These are phyloP conservation scores for Megaptera novaeangliae DNA, from an alignment of 2,113 vertebrate genomes.

Conservation along the genomic window DNA sequence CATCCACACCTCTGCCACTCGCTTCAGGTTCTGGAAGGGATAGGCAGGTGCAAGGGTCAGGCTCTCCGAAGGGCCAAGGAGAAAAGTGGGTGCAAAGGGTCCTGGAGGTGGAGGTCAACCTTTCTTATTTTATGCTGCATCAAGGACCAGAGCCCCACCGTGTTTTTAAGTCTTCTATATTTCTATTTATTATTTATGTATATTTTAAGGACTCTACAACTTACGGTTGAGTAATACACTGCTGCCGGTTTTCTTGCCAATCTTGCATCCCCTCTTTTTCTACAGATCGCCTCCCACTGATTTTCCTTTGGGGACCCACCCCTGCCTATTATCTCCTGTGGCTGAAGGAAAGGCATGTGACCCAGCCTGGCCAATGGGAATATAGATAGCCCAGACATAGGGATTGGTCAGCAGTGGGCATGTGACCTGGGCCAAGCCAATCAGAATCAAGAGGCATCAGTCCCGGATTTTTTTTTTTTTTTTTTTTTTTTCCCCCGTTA, in stretches of 20 bases:
- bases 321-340: background rate
- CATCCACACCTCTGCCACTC: conserved; percentile 99
- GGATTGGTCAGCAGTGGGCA: background rate
- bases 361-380: background rate
- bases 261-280: background rate
- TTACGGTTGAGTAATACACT: background rate
- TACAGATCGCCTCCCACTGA: no score
- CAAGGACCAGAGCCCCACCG: no score
- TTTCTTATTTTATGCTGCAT: background rate
- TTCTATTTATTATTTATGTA: background rate
- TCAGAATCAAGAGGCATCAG: background rate
- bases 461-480: no score
- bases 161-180: background rate
- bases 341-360: background rate
- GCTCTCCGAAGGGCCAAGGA: background rate
- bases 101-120: background rate
- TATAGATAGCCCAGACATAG: background rate
- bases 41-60: background rate
- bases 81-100: background rate
- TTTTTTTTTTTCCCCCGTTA: background rate
- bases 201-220: background rate
- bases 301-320: background rate
- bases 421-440: background rate
- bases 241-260: background rate
- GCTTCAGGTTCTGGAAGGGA: conserved; percentile 91